Percentiles rank a stretch among this genome's conserved stretches.
phyloP scores from a whole-genome alignment of 1,140 invertebrate genomes.

The Drosophila orosa region DNA sequence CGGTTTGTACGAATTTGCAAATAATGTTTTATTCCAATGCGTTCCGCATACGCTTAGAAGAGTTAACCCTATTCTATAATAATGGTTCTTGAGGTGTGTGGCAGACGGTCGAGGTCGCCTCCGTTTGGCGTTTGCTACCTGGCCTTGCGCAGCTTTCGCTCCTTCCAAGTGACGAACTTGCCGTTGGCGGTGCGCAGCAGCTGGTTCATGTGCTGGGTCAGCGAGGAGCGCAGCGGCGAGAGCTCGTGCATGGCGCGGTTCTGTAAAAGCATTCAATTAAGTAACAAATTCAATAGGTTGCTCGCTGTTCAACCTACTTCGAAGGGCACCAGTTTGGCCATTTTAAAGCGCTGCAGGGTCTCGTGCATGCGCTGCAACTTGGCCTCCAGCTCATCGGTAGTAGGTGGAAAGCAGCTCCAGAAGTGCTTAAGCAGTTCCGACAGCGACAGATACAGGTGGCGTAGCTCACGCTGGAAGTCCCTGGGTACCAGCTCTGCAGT shows the following conservation, averaged over 20 bases:
- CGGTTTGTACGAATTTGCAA: constrained; percentile 35
- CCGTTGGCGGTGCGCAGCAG: constrained; percentile 92
- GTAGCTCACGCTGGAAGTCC: constrained; percentile 93
- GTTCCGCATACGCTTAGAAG: constrained; percentile 31
- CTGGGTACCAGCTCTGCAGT: constrained; percentile 90
- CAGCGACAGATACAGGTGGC: constrained; percentile 92
- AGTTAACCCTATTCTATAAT: constrained; percentile 46
- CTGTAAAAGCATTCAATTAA: constrained; percentile 52
- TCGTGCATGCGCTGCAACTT: constrained; percentile 94
- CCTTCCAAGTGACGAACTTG: constrained; percentile 94
- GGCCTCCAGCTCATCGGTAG: constrained; percentile 90
- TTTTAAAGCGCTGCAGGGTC: constrained; percentile 94
- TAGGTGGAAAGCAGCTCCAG: constrained; percentile 97
- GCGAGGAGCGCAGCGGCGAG: constrained; percentile 90
- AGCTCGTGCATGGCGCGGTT: constrained; percentile 91
- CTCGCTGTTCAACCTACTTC: constrained; percentile 86
- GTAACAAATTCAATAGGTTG: background rate
- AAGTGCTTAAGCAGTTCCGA: constrained; percentile 96
- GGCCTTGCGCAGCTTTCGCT: constrained; percentile 86
- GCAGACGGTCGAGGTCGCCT: constrained; percentile 29
- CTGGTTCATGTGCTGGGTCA: constrained; percentile 94
- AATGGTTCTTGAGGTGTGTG: constrained; percentile 56
- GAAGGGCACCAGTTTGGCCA: constrained; percentile 93
- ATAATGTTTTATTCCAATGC: constrained; percentile 50
- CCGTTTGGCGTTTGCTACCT: constrained; percentile 69